A percentile compares a stretch with the other conserved stretches of the same genome.
phyloP scores from a whole-genome alignment of 2,797 vertebrate species.

The Ara ararauna region DNA sequence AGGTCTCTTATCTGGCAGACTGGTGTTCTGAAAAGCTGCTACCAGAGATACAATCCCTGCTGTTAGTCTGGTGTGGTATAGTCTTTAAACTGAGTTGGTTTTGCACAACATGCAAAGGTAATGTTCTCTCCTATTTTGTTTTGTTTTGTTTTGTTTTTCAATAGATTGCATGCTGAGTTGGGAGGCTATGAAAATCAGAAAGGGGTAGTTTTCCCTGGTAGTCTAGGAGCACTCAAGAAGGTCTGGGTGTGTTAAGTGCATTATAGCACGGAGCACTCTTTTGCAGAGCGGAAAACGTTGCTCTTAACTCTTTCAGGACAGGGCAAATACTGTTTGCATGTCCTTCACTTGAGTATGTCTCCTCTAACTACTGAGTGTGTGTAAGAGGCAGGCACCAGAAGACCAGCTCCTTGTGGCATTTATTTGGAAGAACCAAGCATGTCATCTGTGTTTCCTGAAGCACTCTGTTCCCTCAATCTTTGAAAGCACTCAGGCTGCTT shows the following conservation, averaged over 20 bases:
- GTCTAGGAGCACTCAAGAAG: not conserved
- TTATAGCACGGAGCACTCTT: not conserved
- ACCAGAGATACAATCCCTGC: not conserved
- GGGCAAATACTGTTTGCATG: not conserved
- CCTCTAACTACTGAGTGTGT: fast-evolving
- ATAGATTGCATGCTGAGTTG: fast-evolving
- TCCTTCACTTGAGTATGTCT: not conserved
- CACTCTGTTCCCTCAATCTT: not conserved
- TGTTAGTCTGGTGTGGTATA: not conserved
- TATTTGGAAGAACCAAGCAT: not conserved
- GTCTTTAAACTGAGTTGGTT: not conserved
- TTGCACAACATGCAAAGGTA: not conserved
- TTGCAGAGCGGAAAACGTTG: not conserved
- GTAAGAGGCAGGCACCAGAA: not conserved
- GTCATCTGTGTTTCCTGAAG: not conserved
- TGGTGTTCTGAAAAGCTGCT: not conserved
- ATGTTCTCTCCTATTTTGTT: not conserved
- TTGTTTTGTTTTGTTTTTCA: not conserved
- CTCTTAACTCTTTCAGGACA: not conserved
- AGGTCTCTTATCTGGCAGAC: not conserved
- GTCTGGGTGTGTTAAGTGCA: not conserved
- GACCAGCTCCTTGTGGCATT: not conserved
- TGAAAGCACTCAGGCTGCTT: fast-evolving
- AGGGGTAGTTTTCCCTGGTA: not conserved
- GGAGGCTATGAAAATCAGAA: not conserved